Evolutionary conservation across 2,113 vertebrate genomes (phyloP).

Genomic region (Phrynocephalus versicolor): DNA sequence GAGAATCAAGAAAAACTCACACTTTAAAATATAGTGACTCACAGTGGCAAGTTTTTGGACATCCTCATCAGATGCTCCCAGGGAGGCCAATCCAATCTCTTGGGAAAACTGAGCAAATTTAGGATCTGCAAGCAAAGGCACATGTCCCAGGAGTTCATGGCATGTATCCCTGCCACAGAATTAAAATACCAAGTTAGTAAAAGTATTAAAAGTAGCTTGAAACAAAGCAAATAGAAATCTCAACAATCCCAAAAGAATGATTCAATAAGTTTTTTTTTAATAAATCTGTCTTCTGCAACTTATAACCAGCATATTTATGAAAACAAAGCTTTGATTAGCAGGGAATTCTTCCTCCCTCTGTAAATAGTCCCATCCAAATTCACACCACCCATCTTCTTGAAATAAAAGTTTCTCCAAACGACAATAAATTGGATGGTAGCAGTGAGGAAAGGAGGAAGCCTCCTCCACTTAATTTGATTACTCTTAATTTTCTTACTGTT

Average conservation of each 20-base stretch:
- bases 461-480: conserved; percentile 36
- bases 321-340: conserved; percentile 71
- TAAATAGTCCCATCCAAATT: conserved; percentile 45
- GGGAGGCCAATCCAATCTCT: conserved; percentile 94
- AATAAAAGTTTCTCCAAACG: conserved; percentile 60
- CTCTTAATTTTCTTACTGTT: conserved; percentile 6
- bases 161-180: conserved; percentile 88
- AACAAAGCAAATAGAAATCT: conserved; percentile 59
- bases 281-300: conserved; percentile 59
- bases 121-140: conserved; percentile 93
- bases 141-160: conserved; percentile 95
- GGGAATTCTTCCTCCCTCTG: conserved; percentile 4
- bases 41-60: conserved; percentile 98
- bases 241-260: conserved; percentile 65
- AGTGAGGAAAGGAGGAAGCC: conserved; percentile 56
- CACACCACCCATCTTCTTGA: conserved; percentile 64
- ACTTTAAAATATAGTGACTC: conserved; percentile 71
- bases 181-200: conserved; percentile 45
- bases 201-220: conserved; percentile 11
- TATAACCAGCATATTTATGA: conserved; percentile 67
- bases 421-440: conserved; percentile 56
- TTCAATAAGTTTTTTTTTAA: conserved; percentile 25
- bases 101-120: conserved; percentile 98
- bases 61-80: conserved; percentile 93
- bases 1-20: conserved; percentile 35